Evolutionary conservation across 2,888 invertebrate species (phyloP), one percentile per base, ranked within the genome.

Genomic region (Maniola hyperantus): DNA sequence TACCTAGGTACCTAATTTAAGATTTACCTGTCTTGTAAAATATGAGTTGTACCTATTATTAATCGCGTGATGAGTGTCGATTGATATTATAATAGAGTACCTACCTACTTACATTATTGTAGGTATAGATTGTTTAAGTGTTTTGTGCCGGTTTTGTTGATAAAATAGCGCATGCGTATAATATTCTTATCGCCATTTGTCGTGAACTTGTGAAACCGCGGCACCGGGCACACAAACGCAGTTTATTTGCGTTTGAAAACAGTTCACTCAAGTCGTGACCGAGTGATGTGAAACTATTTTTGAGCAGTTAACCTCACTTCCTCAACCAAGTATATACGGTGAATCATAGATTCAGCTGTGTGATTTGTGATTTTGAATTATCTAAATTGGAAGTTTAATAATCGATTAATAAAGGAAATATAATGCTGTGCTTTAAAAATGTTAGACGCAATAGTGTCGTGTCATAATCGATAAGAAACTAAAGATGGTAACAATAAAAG

Each of bases 241-340:
- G 84, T 85, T 84, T 88, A 86, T 84, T 86, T 86, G 86, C 84
- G 81, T 80, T 77, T 74, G 72, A 76, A 79, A 79, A 79, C 78
- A 73, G 77, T 75, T 69, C 67, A 62, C 73, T 69, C 65, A 67
- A 69, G 58, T 69, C 60, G 67, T 68, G 77, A 53, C 53, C 33
- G 51, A 76, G 79, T 79, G 82, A 74, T 76, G 76, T 81, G 77
- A 79, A 79, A 82, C 84, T 88, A 88, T 88, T 89, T 87, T 84
- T 83, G 79, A 65, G 59, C 55, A 84, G 83, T 80, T 89, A 89
- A 90, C 89, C 89, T 89, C 84, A 89, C 86, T 83, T 83, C 77
- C 77, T 78, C 76, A 55, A 55, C 42, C 15, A 63, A 61, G 65
- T 79, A 26, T 26, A 11, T 18, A 48, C 1, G 76, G 82, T 85